These are phyloP conservation scores for Melanerpes aurifrons DNA, from an alignment of 2,113 vertebrate genomes.

Conservation along the genomic window DNA sequence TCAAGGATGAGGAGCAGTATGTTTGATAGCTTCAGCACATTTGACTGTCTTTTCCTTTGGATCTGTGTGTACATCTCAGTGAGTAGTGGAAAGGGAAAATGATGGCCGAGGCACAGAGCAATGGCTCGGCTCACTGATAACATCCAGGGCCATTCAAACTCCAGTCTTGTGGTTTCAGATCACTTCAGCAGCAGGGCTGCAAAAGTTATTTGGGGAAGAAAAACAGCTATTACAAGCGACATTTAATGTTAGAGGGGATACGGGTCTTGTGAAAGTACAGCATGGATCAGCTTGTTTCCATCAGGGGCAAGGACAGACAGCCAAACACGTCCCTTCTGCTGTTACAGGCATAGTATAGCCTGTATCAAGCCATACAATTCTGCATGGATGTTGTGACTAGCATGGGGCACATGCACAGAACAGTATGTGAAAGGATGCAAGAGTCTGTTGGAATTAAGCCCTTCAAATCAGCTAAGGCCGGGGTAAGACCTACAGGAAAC, in stretches of 20 bases:
- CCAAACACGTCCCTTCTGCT: background rate
- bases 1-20: background rate
- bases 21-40: background rate
- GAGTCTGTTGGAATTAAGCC: background rate
- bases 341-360: background rate
- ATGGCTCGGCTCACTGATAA: background rate
- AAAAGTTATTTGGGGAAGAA: slow-evolving; percentile 23
- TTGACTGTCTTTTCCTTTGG: background rate
- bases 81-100: background rate
- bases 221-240: slow-evolving; percentile 23
- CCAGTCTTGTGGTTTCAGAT: background rate
- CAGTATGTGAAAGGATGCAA: background rate
- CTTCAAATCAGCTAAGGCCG: background rate
- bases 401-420: background rate
- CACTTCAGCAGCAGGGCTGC: slow-evolving; percentile 14
- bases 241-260: slow-evolving; percentile 25
- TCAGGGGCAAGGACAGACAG: background rate
- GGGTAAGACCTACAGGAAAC: background rate
- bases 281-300: background rate
- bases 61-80: background rate
- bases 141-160: slow-evolving; percentile 26
- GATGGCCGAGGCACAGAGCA: background rate
- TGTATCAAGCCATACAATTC: background rate
- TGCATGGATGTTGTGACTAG: background rate
- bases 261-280: background rate